Percentiles rank a stretch among this genome's conserved stretches.
Conservation (phyloP, 2,797 vertebrate genomes). For the Pipistrellus pygmaeus region DNA sequence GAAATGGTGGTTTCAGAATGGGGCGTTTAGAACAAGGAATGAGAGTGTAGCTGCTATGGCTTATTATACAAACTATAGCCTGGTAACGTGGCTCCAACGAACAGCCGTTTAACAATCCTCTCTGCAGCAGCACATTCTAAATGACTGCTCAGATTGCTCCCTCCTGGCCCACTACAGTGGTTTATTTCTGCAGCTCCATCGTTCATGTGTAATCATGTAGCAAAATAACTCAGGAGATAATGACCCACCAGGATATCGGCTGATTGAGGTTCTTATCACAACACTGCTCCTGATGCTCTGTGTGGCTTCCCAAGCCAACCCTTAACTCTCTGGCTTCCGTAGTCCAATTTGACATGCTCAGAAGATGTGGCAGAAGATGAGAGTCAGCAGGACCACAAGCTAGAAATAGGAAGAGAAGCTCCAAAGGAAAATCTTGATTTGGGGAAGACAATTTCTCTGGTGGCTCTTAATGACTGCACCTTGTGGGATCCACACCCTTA, state of each 20-base stretch:
- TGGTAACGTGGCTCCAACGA: conserved; percentile 67
- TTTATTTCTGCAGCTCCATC: conserved; percentile 78
- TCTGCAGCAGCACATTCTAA: conserved; percentile 69
- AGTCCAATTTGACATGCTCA: conserved; percentile 6
- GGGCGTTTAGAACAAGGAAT: conserved; percentile 61
- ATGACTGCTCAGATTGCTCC: conserved; percentile 76
- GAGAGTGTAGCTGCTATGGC: conserved; percentile 5
- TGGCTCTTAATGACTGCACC: not conserved
- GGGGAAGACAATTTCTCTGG: not conserved
- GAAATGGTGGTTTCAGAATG: conserved; percentile 78
- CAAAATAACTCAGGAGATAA: conserved; percentile 78
- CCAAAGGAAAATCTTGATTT: not conserved
- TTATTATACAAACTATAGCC: conserved; percentile 71
- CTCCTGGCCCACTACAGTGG: conserved; percentile 35
- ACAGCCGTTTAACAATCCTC: conserved; percentile 69
- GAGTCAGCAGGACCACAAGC: not conserved
- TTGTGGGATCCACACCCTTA: not conserved
- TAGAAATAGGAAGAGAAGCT: not conserved
- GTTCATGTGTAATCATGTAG: conserved; percentile 76
- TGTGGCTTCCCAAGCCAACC: not conserved
- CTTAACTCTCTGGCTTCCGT: not conserved
- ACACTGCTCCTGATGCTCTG: not conserved
- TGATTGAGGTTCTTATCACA: conserved; percentile 55
- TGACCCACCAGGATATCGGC: conserved; percentile 63
- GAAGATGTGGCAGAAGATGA: not conserved